Conservation (phyloP, 2,113 vertebrate genomes). For the Chitala chitala region DNA sequence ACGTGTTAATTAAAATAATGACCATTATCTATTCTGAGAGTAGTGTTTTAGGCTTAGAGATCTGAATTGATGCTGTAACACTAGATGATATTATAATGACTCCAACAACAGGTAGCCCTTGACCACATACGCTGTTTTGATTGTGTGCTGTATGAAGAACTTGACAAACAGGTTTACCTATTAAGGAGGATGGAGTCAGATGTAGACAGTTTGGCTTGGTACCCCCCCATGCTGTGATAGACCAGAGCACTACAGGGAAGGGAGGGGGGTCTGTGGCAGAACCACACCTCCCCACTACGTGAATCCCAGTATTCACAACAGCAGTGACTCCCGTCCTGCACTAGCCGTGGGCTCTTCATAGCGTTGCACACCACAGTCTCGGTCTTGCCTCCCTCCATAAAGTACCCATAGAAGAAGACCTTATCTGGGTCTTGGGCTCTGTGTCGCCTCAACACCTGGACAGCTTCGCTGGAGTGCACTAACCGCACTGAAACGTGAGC, state of each 20-base stretch:
- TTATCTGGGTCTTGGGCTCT: conserved; percentile 39
- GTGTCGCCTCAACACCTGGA: conserved; percentile 34
- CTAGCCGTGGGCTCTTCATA: conserved; percentile 21
- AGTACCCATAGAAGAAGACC: conserved; percentile 47
- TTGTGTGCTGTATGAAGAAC: not conserved
- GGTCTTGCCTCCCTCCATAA: conserved; percentile 11
- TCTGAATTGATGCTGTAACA: too few relatives aligned
- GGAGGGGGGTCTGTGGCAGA: conserved; percentile 36
- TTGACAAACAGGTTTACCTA: conserved; percentile 29
- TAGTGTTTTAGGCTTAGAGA: too few relatives aligned
- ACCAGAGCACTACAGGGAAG: conserved; percentile 43
- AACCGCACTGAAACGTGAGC: conserved; percentile 37
- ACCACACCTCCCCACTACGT: conserved; percentile 43
- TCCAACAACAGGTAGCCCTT: not conserved
- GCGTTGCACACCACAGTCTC: conserved; percentile 42
- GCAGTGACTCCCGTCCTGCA: not conserved
- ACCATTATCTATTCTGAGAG: too few relatives aligned
- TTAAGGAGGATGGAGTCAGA: conserved; percentile 36
- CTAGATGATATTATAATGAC: too few relatives aligned
- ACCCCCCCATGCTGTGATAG: conserved; percentile 43
- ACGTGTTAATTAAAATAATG: too few relatives aligned
- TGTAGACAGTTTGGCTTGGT: conserved; percentile 32
- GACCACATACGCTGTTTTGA: not conserved
- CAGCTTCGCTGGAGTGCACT: conserved; percentile 45
- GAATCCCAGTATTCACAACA: conserved; percentile 44